Conservation (phyloP, 2,113 vertebrate species). For the Cottus gobio region DNA sequence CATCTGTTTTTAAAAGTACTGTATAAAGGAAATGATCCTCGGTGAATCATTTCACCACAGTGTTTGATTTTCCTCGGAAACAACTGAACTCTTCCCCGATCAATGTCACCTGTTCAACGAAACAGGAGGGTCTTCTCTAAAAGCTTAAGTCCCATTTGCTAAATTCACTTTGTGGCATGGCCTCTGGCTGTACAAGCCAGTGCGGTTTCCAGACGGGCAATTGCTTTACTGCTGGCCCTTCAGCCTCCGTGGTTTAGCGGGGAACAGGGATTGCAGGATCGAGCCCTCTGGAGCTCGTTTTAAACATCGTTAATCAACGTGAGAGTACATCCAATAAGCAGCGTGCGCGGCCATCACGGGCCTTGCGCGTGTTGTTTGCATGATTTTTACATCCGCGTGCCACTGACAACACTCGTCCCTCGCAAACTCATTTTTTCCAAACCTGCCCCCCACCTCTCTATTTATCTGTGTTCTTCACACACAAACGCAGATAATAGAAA, state of each 20-base stretch:
- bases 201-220: conserved; percentile 32
- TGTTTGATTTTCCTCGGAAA: neutral
- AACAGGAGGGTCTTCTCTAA: conserved; percentile 17
- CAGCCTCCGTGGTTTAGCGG: conserved; percentile 23
- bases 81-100: neutral
- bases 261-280: conserved; percentile 28
- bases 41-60: neutral
- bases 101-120: too few species aligned
- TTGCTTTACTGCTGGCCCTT: conserved; percentile 13
- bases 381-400: conserved; percentile 28
- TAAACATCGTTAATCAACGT: conserved; percentile 19
- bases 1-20: conserved; percentile 1
- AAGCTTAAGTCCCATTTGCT: neutral
- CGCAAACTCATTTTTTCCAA: conserved; percentile 39
- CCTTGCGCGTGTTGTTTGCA: conserved; percentile 13
- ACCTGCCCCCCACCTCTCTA: too few species aligned
- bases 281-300: conserved; percentile 25
- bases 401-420: conserved; percentile 44
- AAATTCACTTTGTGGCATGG: conserved; percentile 43
- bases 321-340: conserved; percentile 8
- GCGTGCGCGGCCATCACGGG: neutral
- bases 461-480: neutral
- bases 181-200: conserved; percentile 55
- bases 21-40: neutral
- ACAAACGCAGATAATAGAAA: neutral